Base-by-base conservation (phyloP, 2,888 invertebrate species). In the Apamea anceps region DNA sequence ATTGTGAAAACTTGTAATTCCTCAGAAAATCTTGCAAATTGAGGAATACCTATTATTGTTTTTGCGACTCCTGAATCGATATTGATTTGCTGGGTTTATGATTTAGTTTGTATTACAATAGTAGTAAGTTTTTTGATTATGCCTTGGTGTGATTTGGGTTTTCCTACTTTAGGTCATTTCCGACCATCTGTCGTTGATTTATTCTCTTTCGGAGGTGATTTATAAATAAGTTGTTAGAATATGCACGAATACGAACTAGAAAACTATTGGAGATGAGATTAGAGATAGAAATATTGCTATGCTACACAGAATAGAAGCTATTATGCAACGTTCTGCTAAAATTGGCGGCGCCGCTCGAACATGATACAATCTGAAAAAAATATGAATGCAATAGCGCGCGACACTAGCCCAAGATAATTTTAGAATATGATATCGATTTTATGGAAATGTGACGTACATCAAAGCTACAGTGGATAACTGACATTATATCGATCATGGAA, bases 331-430 rank as follows among this genome's bases (percentile, higher is more conserved):
- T 67, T 72, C n/a, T 60, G 48, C 57, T 57, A 63, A 68, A 72
- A 60, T 65, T 57, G 54, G 62, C 21, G 8, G 37, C 37, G 62
- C 45, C 32, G 48, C 72, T 71, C 48, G 32, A 54, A 45, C 32
- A n/a, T 71, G 7, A 60, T 51, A 63, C 48, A 77, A 68, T 63
- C n/a, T 68, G 48, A 83, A 68, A 72, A 72, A 72, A 72, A 77
- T 62, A 63, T 77, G 18, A 72, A n/a, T 68, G 83, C 72, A 60
- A 67, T 51, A 51, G 21, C 21, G 62, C 72, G 57, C 57, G 48
- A 48, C 12, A 62, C 37, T 45, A 68, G 32, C n/a, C 21, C 37
- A 21, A 51, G 12, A 68, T 37, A 57, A 62, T 57, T 77, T 77
- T 54, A 48, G 71, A 82, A 62, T 54, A 32, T 45, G 5, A 8